Base-by-base conservation (phyloP, 2,113 vertebrate genomes). In the Ibidorhyncha struthersii region DNA sequence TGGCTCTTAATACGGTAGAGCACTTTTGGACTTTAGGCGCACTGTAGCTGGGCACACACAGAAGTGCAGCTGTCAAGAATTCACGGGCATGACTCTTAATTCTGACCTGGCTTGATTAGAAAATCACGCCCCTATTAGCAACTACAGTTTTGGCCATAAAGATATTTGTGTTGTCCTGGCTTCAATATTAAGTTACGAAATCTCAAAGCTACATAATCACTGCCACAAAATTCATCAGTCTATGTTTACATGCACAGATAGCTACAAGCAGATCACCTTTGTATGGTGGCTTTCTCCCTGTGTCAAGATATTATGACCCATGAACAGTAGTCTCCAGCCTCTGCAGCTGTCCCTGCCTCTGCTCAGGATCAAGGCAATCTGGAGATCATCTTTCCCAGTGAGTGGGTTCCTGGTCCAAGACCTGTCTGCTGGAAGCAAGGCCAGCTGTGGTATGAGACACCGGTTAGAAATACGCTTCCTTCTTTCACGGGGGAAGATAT, bases 1-100 rank as follows among this genome's bases (percentile, higher is more conserved):
- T 36, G 26, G 15, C 8, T 56, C 14, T 34, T 40, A 69, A 41
- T 38, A 30, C 6, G 0, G 0, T 21, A 32, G 4, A 62, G 4
- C 16, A 63, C 29, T 55, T 90, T 32, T 27, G 22, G 49, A 36
- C 1, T 47, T 65, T 20, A 10, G 18, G 40, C 1, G 1, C 8
- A 23, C 26, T 26, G 8, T 15, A 70, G 4, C 25, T 36, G 45
- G 17, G 9, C 56, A 58, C 22, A 36, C 38, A 71, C 6, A 82
- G n/a, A 70, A 45, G 14, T 47, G 16, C 13, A 56, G n/a, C 14
- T 88, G 17, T 32, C 43, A 69, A 34, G 36, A 6, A 62, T 38
- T 58, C 45, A 77, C 15, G 25, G 7, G 6, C 3, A 27, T 5
- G 9, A 73, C 20, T 73, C 79, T 55, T 73, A 14, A 11, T 67